These are phyloP conservation scores for Dione juno DNA, from an alignment of 2,888 invertebrate species.

Conservation along the genomic window DNA sequence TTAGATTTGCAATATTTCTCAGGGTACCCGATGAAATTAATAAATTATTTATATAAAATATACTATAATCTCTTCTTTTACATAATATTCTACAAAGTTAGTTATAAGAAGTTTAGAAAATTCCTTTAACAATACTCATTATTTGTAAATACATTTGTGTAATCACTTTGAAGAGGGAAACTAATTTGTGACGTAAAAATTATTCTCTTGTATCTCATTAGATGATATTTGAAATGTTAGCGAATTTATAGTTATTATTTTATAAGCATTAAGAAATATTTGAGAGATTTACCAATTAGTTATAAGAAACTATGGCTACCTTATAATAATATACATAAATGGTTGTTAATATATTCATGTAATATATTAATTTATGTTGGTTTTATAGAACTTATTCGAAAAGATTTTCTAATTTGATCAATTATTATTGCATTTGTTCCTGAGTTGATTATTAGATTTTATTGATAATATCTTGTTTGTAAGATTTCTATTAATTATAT, in stretches of 20 bases:
- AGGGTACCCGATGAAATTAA: not conserved
- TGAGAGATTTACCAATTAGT: constrained; percentile 82
- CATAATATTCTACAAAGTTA: constrained; percentile 33
- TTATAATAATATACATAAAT: constrained; percentile 75
- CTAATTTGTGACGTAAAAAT: constrained; percentile 73
- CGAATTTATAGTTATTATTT: constrained; percentile 80
- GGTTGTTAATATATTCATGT: constrained; percentile 81
- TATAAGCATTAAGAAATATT: constrained; percentile 72
- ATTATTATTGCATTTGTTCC: constrained; percentile 84
- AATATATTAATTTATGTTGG: constrained; percentile 76
- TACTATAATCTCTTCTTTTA: constrained; percentile 23
- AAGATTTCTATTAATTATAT: constrained; percentile 68
- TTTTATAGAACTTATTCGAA: constrained; percentile 72
- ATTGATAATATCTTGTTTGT: constrained; percentile 72
- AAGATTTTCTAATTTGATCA: constrained; percentile 76
- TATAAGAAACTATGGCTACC: constrained; percentile 78
- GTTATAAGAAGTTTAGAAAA: constrained; percentile 43
- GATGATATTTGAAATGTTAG: constrained; percentile 80
- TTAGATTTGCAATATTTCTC: not conserved
- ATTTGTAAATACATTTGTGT: constrained; percentile 69
- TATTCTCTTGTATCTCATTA: constrained; percentile 83
- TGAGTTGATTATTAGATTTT: constrained; percentile 83
- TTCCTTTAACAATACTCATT: constrained; percentile 73
- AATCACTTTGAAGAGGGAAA: constrained; percentile 57
- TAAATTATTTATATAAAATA: constrained; percentile 16